Evolutionary conservation across 1,140 invertebrate species (phyloP), one percentile per base, ranked within the genome.

Genomic region (Arion vulgaris): DNA sequence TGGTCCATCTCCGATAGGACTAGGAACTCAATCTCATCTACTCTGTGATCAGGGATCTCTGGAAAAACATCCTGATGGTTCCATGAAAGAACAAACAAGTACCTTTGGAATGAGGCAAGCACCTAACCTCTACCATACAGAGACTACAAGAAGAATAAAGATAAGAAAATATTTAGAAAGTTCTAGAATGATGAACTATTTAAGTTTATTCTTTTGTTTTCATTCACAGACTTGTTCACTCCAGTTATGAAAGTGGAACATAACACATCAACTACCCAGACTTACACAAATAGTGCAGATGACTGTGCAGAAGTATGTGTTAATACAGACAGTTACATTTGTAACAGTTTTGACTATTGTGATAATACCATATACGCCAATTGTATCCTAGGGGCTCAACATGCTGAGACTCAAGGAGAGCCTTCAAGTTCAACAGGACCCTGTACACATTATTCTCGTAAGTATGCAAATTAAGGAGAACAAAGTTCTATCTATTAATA

Each of bases 281-380:
- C 34, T 32, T 36, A 34, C 11, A 39, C 77, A 32, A 23, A 11
- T n/a, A 28, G n/a, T 26, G 7, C 28, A 32, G 32, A 79, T 7
- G 77, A 79, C 57, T 79, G 77, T 51, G 77, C 77, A n/a, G 57
- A 15, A 38, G 7, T 32, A 15, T 79, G 77, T 51, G 77, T 79
- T 39, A 1, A 17, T 1, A 68, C 28, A 9, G 1, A 1, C 23
- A 66, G 38, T 39, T 68, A 36, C 19, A 66, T 45, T n/a, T 79
- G 77, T 38, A 68, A 79, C n/a, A 79, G 77, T 39, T 79, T 79
- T 68, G 77, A 79, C 38, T 79, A 41, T n/a, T 79, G 77, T 69
- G 5, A n/a, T 0, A 57, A 45, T 39, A n/a, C 7, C 53, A 7
- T 17, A 2, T 4, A 62, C 15, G 23, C 49, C 7, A 41, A n/a